Evolutionary conservation across 2,888 invertebrate genomes (phyloP), one percentile per base, ranked within the genome.

Genomic region (Eilema caniola): DNA sequence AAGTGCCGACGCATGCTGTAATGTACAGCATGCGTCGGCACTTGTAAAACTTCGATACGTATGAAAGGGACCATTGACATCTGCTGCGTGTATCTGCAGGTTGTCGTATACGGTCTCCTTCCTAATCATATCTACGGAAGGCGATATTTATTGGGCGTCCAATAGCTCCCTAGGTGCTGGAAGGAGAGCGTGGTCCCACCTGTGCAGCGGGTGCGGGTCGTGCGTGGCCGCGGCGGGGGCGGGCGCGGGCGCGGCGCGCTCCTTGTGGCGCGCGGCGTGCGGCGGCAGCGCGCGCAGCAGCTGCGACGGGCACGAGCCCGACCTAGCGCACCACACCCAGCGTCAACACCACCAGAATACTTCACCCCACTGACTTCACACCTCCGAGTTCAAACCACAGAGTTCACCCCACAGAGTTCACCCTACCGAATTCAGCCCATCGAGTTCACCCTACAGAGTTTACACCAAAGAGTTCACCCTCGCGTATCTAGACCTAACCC

Each of bases 241-340:
- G 41, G 25, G 12, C 24, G 41, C 10, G 24, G 47, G 16, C 11
- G 33, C 25, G 98, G 98, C 82, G 98, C 98, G 74, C 98, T 98
- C 84, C 70, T 73, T 70, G 82, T 66, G 68, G 98, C 96, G 98
- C 53, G 53, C 53, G 20, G 8, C 53, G 53, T n/a, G 53, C 70
- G 77, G 79, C 74, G 67, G 97, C 90, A 96, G 96, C 86, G 96
- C 95, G 90, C 98, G 97, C 87, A 98, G 96, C 92, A 98, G 96
- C 92, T 98, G 98, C 93, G 98, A 98, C 82, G 98, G 98, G 92
- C 98, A 98, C 83, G 98, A 98, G 75, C 98, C 98, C 85, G 98
- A 98, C 96, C 99, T 97, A 94, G 73, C 67, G 3, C 65, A 57
- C 65, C 53, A 47, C 71, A 79, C 77, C 76, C 75, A 63, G 69